Evolutionary conservation across 2,888 invertebrate genomes (phyloP).

Genomic region (Melolontha melolontha): DNA sequence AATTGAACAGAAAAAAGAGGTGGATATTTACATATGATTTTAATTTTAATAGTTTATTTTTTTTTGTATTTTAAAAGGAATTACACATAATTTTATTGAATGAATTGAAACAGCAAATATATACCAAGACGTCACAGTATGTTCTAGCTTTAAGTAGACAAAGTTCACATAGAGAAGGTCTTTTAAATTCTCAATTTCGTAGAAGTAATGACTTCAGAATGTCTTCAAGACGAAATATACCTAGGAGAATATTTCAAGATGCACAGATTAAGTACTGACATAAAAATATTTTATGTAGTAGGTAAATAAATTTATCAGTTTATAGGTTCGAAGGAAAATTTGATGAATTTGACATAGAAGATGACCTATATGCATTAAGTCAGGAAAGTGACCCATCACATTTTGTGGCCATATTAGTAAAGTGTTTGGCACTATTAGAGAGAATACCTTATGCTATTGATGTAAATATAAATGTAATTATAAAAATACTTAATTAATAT

Average conservation of each 20-base stretch:
- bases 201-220: conserved; percentile 70
- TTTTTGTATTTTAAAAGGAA: conserved; percentile 65
- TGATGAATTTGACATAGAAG: conserved; percentile 67
- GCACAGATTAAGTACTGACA: conserved; percentile 48
- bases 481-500: conserved; percentile 8
- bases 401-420: conserved; percentile 84
- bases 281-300: not conserved
- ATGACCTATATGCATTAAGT: conserved; percentile 71
- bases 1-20: conserved; percentile 76
- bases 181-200: conserved; percentile 68
- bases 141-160: conserved; percentile 69
- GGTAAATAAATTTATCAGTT: conserved; percentile 36
- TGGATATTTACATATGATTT: conserved; percentile 51
- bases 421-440: conserved; percentile 85
- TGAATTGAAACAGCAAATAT: conserved; percentile 80
- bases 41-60: not conserved
- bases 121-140: conserved; percentile 65
- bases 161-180: conserved; percentile 71
- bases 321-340: conserved; percentile 55
- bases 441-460: conserved; percentile 89
- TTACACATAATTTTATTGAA: conserved; percentile 76
- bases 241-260: conserved; percentile 70
- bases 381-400: conserved; percentile 74
- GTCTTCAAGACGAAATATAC: conserved; percentile 69
- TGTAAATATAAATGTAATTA: conserved; percentile 64